Percentiles rank a stretch among this genome's conserved stretches.
Evolutionary conservation across 2,888 invertebrate species (phyloP).

Genomic region (Drosophila kuntzei): DNA sequence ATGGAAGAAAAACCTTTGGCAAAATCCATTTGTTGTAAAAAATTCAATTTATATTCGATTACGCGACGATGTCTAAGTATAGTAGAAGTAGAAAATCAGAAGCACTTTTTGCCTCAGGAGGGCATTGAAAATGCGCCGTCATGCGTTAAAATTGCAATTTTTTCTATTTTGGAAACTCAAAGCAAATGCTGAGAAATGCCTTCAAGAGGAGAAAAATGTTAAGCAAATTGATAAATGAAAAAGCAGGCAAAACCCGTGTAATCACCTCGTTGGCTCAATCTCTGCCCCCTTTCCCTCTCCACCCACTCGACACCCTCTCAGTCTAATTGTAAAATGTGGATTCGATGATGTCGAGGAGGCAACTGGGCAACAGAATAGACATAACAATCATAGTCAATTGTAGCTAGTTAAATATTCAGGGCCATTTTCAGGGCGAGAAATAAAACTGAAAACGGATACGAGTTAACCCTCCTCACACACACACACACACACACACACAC

Average conservation of each 20-base stretch:
- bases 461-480: constrained; percentile 27
- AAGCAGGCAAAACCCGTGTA: constrained; percentile 20
- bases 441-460: constrained; percentile 63
- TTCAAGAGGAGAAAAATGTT: constrained; percentile 33
- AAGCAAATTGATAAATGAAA: constrained; percentile 76
- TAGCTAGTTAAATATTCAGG: constrained; percentile 78
- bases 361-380: constrained; percentile 50
- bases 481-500: constrained; percentile 10
- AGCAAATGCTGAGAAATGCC: constrained; percentile 27
- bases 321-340: constrained; percentile 62
- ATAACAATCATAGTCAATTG: constrained; percentile 80
- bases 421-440: constrained; percentile 65
- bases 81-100: constrained; percentile 53
- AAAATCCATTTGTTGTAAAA: constrained; percentile 76
- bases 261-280: constrained; percentile 14
- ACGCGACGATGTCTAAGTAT: constrained; percentile 75
- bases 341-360: constrained; percentile 11
- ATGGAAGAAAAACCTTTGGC: constrained; percentile 53
- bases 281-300: background rate
- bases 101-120: constrained; percentile 51
- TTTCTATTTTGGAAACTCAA: constrained; percentile 27
- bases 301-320: background rate
- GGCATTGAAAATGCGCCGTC: constrained; percentile 74
- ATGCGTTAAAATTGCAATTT: constrained; percentile 82
- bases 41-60: constrained; percentile 78